phyloP scores from a whole-genome alignment of 2,888 invertebrate genomes.

The Colletes collaris region DNA sequence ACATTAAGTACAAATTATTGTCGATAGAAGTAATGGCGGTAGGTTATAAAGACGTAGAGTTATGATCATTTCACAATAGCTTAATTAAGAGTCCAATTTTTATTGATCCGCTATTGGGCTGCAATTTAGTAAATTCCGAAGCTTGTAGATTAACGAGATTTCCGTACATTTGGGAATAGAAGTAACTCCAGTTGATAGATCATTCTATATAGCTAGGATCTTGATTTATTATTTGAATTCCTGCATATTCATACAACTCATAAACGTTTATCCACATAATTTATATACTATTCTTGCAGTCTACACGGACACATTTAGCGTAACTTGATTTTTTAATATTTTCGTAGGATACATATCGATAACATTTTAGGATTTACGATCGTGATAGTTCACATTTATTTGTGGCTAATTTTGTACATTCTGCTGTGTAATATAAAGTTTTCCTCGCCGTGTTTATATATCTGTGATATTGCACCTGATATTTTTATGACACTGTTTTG shows the following conservation, averaged over 20 bases:
- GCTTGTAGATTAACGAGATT: constrained; percentile 50
- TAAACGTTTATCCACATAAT: constrained; percentile 24
- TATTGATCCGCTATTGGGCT: constrained; percentile 33
- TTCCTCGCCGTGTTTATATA: neutral
- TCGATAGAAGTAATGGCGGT: constrained; percentile 48
- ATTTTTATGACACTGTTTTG: constrained; percentile 26
- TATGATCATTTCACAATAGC: constrained; percentile 27
- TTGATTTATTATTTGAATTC: constrained; percentile 32
- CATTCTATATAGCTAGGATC: constrained; percentile 15
- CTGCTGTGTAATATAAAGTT: constrained; percentile 1
- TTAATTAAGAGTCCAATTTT: constrained; percentile 25
- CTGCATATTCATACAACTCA: constrained; percentile 22
- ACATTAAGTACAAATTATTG: constrained; percentile 15
- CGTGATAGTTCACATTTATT: neutral
- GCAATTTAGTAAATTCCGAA: constrained; percentile 41
- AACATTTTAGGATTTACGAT: constrained; percentile 5
- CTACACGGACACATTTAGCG: constrained; percentile 12
- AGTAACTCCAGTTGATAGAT: constrained; percentile 25
- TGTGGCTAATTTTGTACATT: neutral
- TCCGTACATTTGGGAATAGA: constrained; percentile 36
- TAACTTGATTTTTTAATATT: neutral
- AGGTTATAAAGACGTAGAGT: constrained; percentile 31
- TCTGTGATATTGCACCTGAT: constrained; percentile 17
- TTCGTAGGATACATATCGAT: neutral
- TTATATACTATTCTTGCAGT: constrained; percentile 3